Percentiles rank a stretch among this genome's conserved stretches.
These are phyloP conservation scores for Spheniscus humboldti DNA, from an alignment of 2,797 vertebrate genomes.

Conservation along the genomic window DNA sequence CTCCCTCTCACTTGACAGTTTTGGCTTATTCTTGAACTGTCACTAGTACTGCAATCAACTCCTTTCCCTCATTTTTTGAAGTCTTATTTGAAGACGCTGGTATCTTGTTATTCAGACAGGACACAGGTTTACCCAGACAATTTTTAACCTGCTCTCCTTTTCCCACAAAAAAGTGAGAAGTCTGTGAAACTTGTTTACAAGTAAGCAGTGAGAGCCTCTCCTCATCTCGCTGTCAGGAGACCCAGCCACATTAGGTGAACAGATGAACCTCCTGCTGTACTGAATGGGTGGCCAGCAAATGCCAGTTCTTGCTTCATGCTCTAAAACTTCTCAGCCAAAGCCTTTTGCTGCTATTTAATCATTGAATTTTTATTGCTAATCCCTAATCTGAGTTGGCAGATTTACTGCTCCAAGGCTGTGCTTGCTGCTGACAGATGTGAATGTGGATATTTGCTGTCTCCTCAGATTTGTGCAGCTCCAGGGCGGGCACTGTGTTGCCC, in stretches of 20 bases:
- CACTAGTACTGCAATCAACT: neutral
- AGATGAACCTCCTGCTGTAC: neutral
- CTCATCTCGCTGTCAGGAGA: neutral
- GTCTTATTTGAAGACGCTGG: neutral
- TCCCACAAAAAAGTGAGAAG: neutral
- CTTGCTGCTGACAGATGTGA: slow-evolving; percentile 4
- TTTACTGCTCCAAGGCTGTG: neutral
- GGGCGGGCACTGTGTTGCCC: neutral
- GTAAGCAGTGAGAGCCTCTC: neutral
- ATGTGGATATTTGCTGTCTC: neutral
- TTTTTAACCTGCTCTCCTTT: neutral
- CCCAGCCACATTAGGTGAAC: neutral
- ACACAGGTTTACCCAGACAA: neutral
- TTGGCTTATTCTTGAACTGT: neutral
- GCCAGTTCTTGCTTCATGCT: neutral
- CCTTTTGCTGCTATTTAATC: neutral
- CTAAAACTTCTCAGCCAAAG: neutral
- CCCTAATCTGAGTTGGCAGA: neutral
- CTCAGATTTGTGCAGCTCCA: neutral
- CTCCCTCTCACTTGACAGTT: neutral
- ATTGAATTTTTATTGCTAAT: neutral
- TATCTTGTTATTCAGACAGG: neutral
- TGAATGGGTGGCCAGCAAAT: neutral
- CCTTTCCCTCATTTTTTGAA: neutral
- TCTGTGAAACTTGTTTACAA: neutral